Percentiles rank a stretch among this genome's conserved stretches.
Evolutionary conservation across 2,797 vertebrate species (phyloP).

Genomic region (Pipistrellus pygmaeus): DNA sequence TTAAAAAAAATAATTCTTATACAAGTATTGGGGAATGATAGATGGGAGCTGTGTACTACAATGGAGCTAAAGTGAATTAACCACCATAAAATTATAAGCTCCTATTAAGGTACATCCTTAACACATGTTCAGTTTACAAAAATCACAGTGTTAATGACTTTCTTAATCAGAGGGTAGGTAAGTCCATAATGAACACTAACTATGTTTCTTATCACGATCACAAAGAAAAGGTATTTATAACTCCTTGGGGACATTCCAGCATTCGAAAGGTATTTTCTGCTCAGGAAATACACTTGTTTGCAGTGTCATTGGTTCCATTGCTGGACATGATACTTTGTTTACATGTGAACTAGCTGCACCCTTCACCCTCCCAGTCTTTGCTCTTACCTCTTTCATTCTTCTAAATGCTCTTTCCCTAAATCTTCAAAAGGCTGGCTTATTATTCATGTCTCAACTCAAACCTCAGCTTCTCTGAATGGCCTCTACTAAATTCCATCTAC

Average conservation of each 20-base stretch:
- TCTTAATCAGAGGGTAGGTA: constrained; percentile 38
- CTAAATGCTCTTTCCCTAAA: not conserved
- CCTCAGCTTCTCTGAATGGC: not conserved
- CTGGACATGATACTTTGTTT: not conserved
- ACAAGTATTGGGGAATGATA: not conserved
- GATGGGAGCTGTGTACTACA: not conserved
- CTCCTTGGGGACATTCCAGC: not conserved
- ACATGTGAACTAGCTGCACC: not conserved
- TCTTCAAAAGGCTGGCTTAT: not conserved
- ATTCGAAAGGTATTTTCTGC: constrained; percentile 20
- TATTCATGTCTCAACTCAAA: not conserved
- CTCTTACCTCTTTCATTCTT: not conserved
- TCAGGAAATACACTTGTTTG: not conserved
- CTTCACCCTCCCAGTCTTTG: not conserved
- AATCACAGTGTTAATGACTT: constrained; percentile 55
- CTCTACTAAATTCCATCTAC: not conserved
- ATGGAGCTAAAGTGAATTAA: constrained; percentile 36
- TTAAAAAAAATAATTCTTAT: constrained; percentile 39
- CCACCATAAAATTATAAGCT: constrained; percentile 14
- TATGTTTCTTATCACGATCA: not conserved
- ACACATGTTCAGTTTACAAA: constrained; percentile 66
- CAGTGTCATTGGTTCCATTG: not conserved
- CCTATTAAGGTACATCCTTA: constrained; percentile 21
- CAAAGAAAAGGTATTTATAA: constrained; percentile 17
- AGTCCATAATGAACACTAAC: not conserved